Percentiles rank a stretch among this genome's conserved stretches.
Conservation (phyloP, 2,113 vertebrate species). For the Forbesichthys agassizii region DNA sequence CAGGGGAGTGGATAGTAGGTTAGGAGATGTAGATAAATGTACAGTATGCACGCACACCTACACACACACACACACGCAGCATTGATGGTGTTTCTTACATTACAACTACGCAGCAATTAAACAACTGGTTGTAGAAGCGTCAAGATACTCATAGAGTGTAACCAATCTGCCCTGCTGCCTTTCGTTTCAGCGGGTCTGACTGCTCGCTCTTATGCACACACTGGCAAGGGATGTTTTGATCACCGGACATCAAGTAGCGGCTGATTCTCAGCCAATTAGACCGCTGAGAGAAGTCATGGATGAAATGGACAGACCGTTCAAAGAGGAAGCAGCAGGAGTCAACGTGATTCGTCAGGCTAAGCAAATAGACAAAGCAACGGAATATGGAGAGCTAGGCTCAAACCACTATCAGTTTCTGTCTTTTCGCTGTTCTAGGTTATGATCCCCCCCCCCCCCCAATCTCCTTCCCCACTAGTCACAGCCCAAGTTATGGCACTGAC, state of each 20-base stretch:
- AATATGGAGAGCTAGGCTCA: no score
- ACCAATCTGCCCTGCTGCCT: conserved; percentile 18
- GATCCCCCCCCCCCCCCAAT: no score
- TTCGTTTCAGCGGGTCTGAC: conserved; percentile 49
- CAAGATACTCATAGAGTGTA: conserved; percentile 17
- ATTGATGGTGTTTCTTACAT: not conserved
- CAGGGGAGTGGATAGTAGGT: conserved; percentile 35
- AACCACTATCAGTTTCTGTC: no score
- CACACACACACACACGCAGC: conserved; percentile 7
- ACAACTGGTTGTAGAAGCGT: not conserved
- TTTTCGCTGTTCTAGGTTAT: no score
- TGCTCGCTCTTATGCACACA: conserved; percentile 24
- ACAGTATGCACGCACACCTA: conserved; percentile 8
- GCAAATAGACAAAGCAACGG: not conserved
- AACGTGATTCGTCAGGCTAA: not conserved
- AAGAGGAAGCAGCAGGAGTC: not conserved
- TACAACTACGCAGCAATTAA: not conserved
- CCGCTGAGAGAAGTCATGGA: conserved; percentile 10
- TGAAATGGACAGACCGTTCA: conserved; percentile 21
- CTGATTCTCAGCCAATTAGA: conserved; percentile 23
- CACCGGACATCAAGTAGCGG: conserved; percentile 1
- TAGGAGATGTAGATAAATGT: conserved; percentile 39
- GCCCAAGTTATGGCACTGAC: no score
- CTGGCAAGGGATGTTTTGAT: conserved; percentile 10
- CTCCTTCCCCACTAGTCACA: conserved; percentile 4